phyloP scores from a whole-genome alignment of 2,888 invertebrate genomes.

The Mystacides longicornis region DNA sequence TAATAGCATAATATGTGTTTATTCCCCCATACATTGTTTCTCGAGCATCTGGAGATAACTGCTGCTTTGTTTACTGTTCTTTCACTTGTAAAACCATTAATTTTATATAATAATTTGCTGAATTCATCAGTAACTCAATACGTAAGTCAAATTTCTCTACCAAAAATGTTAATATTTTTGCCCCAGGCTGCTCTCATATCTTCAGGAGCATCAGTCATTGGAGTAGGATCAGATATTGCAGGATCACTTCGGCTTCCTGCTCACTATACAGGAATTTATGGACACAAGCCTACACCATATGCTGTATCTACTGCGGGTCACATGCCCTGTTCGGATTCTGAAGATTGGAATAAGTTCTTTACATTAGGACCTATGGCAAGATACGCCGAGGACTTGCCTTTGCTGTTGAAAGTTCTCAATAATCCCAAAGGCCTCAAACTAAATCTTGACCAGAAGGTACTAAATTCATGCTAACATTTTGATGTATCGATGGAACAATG shows the following conservation, averaged over 20 bases:
- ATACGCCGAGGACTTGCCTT: constrained; percentile 75
- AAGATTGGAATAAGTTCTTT: constrained; percentile 62
- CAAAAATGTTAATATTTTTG: no score
- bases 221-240: constrained; percentile 83
- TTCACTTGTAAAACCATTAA: no score
- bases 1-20: no score
- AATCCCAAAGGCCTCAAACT: constrained; percentile 45
- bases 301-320: constrained; percentile 60
- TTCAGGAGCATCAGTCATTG: constrained; percentile 72
- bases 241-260: constrained; percentile 85
- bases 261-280: constrained; percentile 86
- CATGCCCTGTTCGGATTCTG: constrained; percentile 54
- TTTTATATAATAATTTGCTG: no score
- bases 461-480: neutral
- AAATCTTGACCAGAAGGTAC: constrained; percentile 41
- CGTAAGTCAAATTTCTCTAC: no score
- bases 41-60: no score
- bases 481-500: no score
- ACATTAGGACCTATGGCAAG: constrained; percentile 81
- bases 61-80: no score
- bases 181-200: constrained; percentile 67
- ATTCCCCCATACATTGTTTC: no score
- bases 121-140: no score
- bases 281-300: constrained; percentile 80
- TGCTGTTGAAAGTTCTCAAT: constrained; percentile 63